Base-by-base conservation (phyloP, 2,113 vertebrate genomes). In the Salvator merianae region DNA sequence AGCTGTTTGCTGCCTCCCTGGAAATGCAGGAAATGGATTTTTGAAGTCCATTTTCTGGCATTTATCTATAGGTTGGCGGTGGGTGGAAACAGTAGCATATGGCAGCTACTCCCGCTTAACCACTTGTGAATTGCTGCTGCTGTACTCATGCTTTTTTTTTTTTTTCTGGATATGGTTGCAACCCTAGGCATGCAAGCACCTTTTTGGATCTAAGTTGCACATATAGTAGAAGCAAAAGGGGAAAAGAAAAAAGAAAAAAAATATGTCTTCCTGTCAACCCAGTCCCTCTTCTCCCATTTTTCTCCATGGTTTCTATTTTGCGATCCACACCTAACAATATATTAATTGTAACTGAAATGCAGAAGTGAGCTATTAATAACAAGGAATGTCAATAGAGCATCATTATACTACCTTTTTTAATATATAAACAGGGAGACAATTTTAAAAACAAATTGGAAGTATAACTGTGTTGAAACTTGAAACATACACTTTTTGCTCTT, bases 401-500 rank as follows among this genome's bases (percentile, higher is more conserved):
- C 28, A 47, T 78, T 73, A 80, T 71, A 69, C 13, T 65, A 12
- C 65, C 47, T 84, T 91, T 84, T 83, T 22, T 18, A 59, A 16
- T 20, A 87, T 69, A 81, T 87, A 82, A 85, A 72, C 68, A 84
- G 73, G 86, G 47, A 34, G 40, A 50, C 26, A n/a, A 13, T 16
- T 83, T 88, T 91, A 83, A 91, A 77, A 70, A 32, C 20, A 87
- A 88, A 59, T 85, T 88, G 87, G 80, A 90, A 87, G 53, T 88
- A 79, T 68, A 87, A 75, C 69, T 88, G 5, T 93, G 82, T 68
- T 90, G 90, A 89, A 93, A 90, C 81, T 80, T 10, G 1, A 91
- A 92, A 88, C 80, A 7, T 93, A 89, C 76, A 93, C 55, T 90
- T 94, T 83, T 83, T 77, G 38, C 34, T 86, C 77, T 89, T 94